phyloP scores from a whole-genome alignment of 2,113 vertebrate species.

The Tachysurus vachellii region DNA sequence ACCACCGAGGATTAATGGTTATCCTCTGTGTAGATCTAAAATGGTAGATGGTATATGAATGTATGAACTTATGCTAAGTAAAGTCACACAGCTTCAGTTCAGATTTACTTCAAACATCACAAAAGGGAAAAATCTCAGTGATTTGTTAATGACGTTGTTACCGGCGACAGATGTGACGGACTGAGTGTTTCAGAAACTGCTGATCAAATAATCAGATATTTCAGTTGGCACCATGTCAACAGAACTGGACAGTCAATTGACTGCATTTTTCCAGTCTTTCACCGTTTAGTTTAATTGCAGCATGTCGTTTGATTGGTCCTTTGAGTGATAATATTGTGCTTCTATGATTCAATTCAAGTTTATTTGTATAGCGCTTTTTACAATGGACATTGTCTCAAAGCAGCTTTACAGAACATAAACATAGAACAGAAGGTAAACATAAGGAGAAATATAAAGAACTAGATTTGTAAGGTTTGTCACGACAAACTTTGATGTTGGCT shows the following conservation, averaged over 20 bases:
- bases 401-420: no score
- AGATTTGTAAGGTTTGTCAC: no score
- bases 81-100: background rate
- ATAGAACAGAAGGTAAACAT: no score
- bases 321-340: background rate
- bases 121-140: background rate
- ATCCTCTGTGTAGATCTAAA: slow-evolving; percentile 20
- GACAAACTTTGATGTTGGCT: no score
- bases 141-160: background rate
- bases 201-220: background rate
- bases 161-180: background rate
- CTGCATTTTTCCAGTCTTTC: background rate
- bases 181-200: background rate
- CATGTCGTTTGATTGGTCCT: background rate
- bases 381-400: no score
- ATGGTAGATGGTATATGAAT: slow-evolving; percentile 5
- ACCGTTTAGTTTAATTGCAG: background rate
- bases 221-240: background rate
- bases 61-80: background rate
- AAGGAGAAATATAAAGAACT: no score
- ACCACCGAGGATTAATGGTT: slow-evolving; percentile 17
- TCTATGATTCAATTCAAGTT: no score
- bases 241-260: background rate
- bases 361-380: no score
- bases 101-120: background rate